phyloP scores from a whole-genome alignment of 1,140 invertebrate species.

The Xylocopa sonorina region DNA sequence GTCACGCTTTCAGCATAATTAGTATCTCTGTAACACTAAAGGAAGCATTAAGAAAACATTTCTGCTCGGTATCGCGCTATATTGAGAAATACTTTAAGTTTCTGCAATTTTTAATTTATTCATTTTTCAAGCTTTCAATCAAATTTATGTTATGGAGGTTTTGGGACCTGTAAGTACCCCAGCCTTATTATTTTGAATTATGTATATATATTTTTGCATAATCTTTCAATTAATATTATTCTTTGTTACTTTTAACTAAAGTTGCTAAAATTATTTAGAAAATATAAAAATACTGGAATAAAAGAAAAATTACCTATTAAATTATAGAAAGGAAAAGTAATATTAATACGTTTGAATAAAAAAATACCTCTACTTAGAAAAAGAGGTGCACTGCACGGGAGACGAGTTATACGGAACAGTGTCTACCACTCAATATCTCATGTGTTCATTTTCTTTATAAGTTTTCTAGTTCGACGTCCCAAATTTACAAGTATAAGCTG shows the following conservation, averaged over 20 bases:
- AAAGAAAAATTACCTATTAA: not conserved
- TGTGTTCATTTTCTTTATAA: constrained; percentile 31
- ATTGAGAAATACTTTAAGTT: constrained; percentile 1
- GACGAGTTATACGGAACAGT: constrained; percentile 36
- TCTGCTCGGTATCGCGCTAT: not conserved
- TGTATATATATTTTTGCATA: not conserved
- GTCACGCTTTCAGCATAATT: constrained; percentile 50
- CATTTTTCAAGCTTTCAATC: constrained; percentile 24
- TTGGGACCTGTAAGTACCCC: constrained; percentile 74
- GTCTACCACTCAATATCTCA: constrained; percentile 27
- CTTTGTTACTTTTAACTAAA: constrained; percentile 11
- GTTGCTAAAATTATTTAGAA: not conserved
- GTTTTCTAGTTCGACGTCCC: constrained; percentile 31
- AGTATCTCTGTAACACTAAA: constrained; percentile 50
- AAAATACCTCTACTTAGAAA: constrained; percentile 40
- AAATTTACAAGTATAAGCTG: constrained; percentile 42
- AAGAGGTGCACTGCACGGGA: constrained; percentile 26
- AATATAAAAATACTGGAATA: constrained; percentile 1
- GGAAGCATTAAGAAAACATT: constrained; percentile 26
- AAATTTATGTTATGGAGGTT: constrained; percentile 70
- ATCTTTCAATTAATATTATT: not conserved
- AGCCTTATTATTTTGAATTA: constrained; percentile 1
- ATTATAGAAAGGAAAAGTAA: constrained; percentile 5
- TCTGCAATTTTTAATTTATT: constrained; percentile 15
- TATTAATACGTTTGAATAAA: constrained; percentile 34